These are phyloP conservation scores for Eilema sororculum DNA, from an alignment of 2,888 invertebrate species.

Conservation along the genomic window DNA sequence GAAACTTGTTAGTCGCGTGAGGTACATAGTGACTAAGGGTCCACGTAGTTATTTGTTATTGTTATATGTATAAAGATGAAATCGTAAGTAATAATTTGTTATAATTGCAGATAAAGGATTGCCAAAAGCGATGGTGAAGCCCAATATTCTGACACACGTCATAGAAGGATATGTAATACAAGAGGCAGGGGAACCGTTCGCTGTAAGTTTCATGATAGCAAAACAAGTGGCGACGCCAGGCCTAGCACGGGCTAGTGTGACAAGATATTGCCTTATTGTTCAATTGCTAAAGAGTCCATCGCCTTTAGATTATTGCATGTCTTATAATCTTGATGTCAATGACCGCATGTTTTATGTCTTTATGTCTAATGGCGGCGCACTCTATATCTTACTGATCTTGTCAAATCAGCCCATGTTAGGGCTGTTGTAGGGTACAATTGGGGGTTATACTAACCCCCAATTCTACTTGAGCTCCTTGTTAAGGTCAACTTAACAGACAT, in stretches of 20 bases:
- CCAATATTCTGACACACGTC: slow-evolving; percentile 97
- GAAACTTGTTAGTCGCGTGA: slow-evolving; percentile 10
- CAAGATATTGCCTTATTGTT: slow-evolving; percentile 3
- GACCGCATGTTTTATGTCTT: neutral
- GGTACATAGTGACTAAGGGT: slow-evolving; percentile 18
- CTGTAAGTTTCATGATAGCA: slow-evolving; percentile 86
- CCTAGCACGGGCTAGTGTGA: slow-evolving; percentile 27
- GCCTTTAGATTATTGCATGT: slow-evolving; percentile 9
- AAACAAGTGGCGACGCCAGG: slow-evolving; percentile 10
- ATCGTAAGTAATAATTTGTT: neutral
- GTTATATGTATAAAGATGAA: neutral
- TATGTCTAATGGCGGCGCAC: slow-evolving; percentile 7
- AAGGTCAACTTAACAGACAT: slow-evolving; percentile 15
- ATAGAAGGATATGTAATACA: slow-evolving; percentile 99
- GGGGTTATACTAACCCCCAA: slow-evolving; percentile 23
- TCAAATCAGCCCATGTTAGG: slow-evolving; percentile 27
- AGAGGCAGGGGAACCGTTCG: slow-evolving; percentile 96
- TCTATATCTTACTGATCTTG: slow-evolving; percentile 6
- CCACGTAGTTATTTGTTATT: slow-evolving; percentile 11
- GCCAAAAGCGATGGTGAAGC: slow-evolving; percentile 97
- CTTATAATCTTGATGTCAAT: neutral
- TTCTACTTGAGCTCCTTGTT: slow-evolving; percentile 21
- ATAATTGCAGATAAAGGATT: slow-evolving; percentile 84
- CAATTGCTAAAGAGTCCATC: neutral
- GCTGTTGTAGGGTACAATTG: slow-evolving; percentile 28